These are phyloP conservation scores for Ectemnius continuus DNA, from an alignment of 2,888 invertebrate genomes.

Conservation along the genomic window DNA sequence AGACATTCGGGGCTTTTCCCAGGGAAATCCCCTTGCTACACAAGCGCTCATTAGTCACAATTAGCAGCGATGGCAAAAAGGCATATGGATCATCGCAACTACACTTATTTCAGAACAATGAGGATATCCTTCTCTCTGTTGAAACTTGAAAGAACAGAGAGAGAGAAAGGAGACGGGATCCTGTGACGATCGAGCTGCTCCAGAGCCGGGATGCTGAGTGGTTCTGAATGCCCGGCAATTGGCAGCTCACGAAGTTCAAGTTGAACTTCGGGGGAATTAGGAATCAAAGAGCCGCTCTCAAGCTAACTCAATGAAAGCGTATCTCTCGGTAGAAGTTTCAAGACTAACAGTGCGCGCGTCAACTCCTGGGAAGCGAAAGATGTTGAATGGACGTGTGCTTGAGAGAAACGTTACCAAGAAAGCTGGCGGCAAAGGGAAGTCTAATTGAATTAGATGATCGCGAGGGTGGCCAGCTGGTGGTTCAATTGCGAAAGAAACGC, in stretches of 20 bases:
- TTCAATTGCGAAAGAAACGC: constrained; percentile 24
- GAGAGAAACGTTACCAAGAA: constrained; percentile 7
- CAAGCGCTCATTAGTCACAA: no score
- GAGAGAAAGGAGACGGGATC: background rate
- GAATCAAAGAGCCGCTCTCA: no score
- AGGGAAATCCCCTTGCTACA: no score
- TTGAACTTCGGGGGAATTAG: no score
- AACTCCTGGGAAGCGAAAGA: no score
- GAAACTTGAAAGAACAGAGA: background rate
- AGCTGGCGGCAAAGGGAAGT: constrained; percentile 18
- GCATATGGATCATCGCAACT: background rate
- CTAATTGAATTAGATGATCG: constrained; percentile 34
- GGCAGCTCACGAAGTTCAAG: background rate
- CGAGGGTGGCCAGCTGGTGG: background rate
- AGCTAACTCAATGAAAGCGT: no score
- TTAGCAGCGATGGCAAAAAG: background rate
- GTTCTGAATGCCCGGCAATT: background rate
- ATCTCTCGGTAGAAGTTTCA: no score
- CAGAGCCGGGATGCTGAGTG: background rate
- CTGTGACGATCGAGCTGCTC: background rate
- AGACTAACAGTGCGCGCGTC: no score
- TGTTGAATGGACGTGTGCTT: no score
- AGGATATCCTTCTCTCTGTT: background rate
- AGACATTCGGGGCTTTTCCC: no score
- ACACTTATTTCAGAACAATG: background rate